Conservation (phyloP, 2,888 invertebrate species). For the Callyntrura sp. region DNA sequence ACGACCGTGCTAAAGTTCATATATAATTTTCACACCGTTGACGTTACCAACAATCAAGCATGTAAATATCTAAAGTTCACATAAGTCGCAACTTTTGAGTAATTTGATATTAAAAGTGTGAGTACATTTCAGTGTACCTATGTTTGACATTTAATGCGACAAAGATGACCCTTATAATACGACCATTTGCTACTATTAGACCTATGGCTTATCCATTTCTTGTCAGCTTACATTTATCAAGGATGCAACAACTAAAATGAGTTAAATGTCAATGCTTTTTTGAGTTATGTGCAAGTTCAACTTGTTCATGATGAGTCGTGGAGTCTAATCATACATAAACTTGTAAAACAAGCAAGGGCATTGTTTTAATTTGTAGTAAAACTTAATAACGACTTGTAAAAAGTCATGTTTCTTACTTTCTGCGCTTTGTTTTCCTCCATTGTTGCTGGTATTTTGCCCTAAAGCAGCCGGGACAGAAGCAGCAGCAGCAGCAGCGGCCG, state of each 20-base stretch:
- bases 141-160: constrained; percentile 2
- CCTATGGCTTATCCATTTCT: background rate
- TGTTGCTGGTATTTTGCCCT: constrained; percentile 42
- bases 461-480: no score
- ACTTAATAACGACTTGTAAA: background rate
- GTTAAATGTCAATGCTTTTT: constrained; percentile 37
- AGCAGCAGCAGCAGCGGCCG: background rate
- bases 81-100: background rate
- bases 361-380: no score
- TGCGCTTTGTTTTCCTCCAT: constrained; percentile 39
- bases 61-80: background rate
- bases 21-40: no score
- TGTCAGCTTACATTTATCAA: background rate
- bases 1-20: background rate
- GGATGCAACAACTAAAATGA: background rate
- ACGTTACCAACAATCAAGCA: no score
- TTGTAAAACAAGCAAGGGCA: background rate
- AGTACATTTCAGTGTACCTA: no score
- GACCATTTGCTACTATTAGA: background rate
- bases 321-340: background rate
- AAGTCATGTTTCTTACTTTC: constrained; percentile 29
- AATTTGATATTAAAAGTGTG: no score
- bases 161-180: background rate
- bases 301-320: background rate
- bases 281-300: background rate